Conservation (phyloP, 2,797 vertebrate species). For the Halcyon chelicuti region DNA sequence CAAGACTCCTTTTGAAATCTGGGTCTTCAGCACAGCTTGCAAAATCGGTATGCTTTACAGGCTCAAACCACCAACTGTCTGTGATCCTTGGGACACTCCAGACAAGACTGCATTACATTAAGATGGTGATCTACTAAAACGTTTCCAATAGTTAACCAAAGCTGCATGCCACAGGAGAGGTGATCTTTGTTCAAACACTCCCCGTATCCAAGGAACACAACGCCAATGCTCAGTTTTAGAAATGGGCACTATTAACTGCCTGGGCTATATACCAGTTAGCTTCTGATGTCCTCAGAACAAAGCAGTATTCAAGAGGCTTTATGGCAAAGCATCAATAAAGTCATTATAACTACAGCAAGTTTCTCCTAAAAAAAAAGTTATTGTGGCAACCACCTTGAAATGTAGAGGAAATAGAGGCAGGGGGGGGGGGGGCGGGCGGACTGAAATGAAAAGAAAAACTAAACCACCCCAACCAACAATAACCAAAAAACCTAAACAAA, state of each 20-base stretch:
- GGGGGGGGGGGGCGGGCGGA: no score
- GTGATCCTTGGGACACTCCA: not conserved
- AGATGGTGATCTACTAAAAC: not conserved
- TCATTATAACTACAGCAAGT: not conserved
- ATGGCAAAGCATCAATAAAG: not conserved
- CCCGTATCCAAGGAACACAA: no score
- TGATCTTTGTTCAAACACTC: not conserved
- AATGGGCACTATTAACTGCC: not conserved
- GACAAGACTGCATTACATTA: rapidly evolving
- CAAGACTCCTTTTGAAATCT: not conserved
- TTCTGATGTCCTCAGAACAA: not conserved
- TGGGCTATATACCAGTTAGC: not conserved
- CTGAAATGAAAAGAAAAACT: not conserved
- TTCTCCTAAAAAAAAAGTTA: not conserved
- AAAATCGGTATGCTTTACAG: rapidly evolving
- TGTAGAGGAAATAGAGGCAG: not conserved
- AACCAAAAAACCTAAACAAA: not conserved
- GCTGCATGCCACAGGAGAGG: not conserved
- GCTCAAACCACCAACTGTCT: not conserved
- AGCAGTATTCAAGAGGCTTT: not conserved
- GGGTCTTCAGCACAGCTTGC: not conserved
- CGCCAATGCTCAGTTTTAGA: not conserved
- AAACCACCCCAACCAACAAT: not conserved
- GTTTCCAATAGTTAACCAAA: not conserved
- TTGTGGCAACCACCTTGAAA: not conserved